phyloP scores from a whole-genome alignment of 2,888 invertebrate species.

The Noctua janthe region DNA sequence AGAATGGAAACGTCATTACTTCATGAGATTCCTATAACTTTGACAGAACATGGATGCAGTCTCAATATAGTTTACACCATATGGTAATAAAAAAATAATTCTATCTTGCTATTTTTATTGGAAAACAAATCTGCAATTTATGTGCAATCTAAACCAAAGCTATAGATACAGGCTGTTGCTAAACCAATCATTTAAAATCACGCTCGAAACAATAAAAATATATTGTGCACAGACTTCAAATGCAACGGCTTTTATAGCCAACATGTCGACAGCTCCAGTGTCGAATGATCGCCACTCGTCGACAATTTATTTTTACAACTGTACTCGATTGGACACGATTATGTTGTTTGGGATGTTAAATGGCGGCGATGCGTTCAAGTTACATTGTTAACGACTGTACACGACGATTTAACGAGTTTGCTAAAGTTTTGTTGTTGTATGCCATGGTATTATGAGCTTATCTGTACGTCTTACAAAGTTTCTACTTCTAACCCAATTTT shows the following conservation, averaged over 20 bases:
- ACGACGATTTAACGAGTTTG: conserved; percentile 46
- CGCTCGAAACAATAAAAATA: conserved; percentile 59
- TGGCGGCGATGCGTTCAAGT: conserved; percentile 56
- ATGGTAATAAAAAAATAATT: background rate
- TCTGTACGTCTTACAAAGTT: conserved; percentile 35
- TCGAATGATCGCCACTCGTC: conserved; percentile 55
- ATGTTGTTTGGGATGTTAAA: conserved; percentile 59
- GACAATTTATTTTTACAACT: conserved; percentile 63
- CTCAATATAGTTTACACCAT: background rate
- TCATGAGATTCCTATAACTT: background rate
- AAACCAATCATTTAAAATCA: conserved; percentile 52
- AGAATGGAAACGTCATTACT: background rate
- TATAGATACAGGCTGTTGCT: conserved; percentile 28
- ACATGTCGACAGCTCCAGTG: conserved; percentile 41
- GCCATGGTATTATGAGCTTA: conserved; percentile 31
- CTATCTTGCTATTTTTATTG: too few relatives aligned
- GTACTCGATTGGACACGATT: conserved; percentile 58
- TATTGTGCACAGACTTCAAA: conserved; percentile 54
- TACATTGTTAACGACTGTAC: conserved; percentile 60
- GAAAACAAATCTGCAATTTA: background rate
- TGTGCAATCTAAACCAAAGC: conserved; percentile 10
- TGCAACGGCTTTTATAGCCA: conserved; percentile 50
- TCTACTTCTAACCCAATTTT: conserved; percentile 36
- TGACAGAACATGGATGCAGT: background rate
- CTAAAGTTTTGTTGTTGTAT: conserved; percentile 46